phyloP scores from a whole-genome alignment of 2,113 vertebrate genomes.

The Cheirogaleus medius region DNA sequence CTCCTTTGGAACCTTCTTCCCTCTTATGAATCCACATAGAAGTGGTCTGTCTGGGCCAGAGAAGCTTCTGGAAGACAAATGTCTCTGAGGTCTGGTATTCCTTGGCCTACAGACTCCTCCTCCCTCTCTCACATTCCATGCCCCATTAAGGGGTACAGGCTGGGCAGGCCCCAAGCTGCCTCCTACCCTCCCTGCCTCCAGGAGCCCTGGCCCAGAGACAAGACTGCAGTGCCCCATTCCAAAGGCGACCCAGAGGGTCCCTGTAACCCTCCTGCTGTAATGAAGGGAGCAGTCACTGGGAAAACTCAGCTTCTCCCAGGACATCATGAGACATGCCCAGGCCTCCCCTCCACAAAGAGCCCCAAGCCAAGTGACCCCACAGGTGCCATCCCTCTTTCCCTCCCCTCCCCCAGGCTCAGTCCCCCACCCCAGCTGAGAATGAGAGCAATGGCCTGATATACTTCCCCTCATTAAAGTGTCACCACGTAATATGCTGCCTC shows the following conservation, averaged over 20 bases:
- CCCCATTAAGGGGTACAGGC: no score
- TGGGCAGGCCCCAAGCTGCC: background rate
- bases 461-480: no score
- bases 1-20: conserved; percentile 33
- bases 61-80: conserved; percentile 21
- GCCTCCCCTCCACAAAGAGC: background rate
- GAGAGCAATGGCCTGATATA: background rate
- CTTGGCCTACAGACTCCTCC: background rate
- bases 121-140: background rate
- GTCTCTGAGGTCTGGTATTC: background rate
- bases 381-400: background rate
- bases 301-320: background rate
- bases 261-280: background rate
- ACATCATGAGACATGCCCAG: background rate
- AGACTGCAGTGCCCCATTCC: background rate
- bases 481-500: background rate
- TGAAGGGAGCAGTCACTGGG: rapidly evolving
- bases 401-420: background rate
- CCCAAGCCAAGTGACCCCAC: background rate
- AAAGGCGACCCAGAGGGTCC: background rate
- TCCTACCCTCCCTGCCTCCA: background rate
- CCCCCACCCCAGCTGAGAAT: background rate
- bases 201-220: background rate
- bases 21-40: conserved; percentile 55
- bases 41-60: background rate